Evolutionary conservation across 1,140 invertebrate species (phyloP).

Genomic region (Scaptomyza graminum): DNA sequence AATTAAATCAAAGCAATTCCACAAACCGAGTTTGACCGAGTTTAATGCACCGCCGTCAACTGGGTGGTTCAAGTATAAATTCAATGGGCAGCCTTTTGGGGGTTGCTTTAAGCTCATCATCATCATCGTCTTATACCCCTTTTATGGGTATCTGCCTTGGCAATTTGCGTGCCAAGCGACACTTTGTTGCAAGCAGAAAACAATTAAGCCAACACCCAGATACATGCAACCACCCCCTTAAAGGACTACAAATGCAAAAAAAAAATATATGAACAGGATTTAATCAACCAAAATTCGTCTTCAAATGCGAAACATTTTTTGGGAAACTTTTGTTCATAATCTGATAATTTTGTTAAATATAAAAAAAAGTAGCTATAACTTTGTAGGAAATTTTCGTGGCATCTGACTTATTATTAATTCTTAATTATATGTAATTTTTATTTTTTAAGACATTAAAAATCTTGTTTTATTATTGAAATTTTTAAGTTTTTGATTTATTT

Average conservation of each 20-base stretch:
- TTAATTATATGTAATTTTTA: no score
- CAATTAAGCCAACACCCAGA: slow-evolving; percentile 62
- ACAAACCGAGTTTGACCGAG: slow-evolving; percentile 31
- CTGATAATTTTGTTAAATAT: no score
- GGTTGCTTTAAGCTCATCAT: neutral
- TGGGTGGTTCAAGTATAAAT: slow-evolving; percentile 6
- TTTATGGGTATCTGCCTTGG: slow-evolving; percentile 34
- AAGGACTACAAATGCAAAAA: neutral
- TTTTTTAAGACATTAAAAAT: no score
- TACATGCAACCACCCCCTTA: slow-evolving; percentile 6
- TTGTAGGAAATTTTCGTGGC: no score
- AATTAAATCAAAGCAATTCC: slow-evolving; percentile 53
- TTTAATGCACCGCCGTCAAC: slow-evolving; percentile 75
- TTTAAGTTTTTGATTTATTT: no score
- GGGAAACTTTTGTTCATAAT: no score
- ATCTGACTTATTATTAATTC: no score
- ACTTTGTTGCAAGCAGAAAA: slow-evolving; percentile 65
- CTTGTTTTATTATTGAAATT: no score
- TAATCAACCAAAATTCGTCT: no score
- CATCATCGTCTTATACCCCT: no score
- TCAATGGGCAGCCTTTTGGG: slow-evolving; percentile 1
- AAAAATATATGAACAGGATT: neutral
- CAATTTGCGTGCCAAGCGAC: slow-evolving; percentile 70
- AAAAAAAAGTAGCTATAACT: no score
- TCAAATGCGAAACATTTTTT: no score